Evolutionary conservation across 2,888 invertebrate species (phyloP), one percentile per base, ranked within the genome.

Genomic region (Taenaris catops): DNA sequence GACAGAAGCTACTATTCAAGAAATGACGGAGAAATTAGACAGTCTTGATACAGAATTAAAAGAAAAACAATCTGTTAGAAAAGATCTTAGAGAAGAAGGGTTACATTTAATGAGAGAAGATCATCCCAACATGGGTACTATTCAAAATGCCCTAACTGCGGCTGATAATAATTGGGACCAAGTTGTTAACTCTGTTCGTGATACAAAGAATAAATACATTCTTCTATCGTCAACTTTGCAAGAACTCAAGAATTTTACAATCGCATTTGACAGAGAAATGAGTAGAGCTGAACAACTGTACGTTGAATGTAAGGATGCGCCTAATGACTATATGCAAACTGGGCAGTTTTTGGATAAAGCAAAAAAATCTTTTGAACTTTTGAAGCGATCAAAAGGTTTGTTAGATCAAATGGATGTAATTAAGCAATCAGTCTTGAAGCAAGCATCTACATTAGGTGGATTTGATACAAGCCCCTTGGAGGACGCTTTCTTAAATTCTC

Each of bases 101-200:
- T 87, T 93, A 34, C 89, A 92, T 53, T 73, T 96, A 46, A 91
- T 96, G 91, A 91, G 93, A 59, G 92, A 94, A 78, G 93, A 97
- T 73, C 92, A 94, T 57, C 89, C 91, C 31, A 94, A 94, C 49
- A 92, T 94, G 71, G 91, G 93, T 0, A 90, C 91, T 0, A 92
- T 96, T 40, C 96, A 96, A 70, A 93, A 93, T 51, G 91, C 92
- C 25, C 72, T 96, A 0, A 88, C 94, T 0, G 89, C 93, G 0
- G 90, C 94, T 21, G 96, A 96, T 57, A 90, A 92, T 34, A 92
- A 92, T 48, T 96, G 94, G 91, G 95, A 95, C 61, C 92, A 92
- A 67, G 83, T 94, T 1, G 92, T 92, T 31, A 92, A 94, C 47
- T 87, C 91, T 32, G 89, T 96, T 9, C 89, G 90, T 34, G 93